Conservation (phyloP, 2,797 vertebrate genomes). For the Eremophila alpestris region DNA sequence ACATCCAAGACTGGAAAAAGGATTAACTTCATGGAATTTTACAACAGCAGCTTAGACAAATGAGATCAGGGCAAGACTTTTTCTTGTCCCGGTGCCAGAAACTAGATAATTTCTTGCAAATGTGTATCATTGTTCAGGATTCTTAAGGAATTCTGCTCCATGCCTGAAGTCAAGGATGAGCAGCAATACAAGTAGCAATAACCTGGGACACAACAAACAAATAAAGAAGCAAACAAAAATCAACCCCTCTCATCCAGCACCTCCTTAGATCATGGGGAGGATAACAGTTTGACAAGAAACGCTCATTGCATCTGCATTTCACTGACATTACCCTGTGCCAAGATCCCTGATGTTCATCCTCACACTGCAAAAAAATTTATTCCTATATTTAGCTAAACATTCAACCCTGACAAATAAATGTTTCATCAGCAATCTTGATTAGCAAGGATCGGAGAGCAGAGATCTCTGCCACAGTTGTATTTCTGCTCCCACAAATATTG, state of each 20-base stretch:
- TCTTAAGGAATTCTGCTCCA: not conserved
- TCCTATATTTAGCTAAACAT: conserved; percentile 57
- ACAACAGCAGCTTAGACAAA: conserved; percentile 15
- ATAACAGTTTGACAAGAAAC: not conserved
- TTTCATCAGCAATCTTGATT: conserved; percentile 37
- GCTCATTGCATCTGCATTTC: not conserved
- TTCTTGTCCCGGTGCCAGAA: conserved; percentile 5
- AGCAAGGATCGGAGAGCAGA: not conserved
- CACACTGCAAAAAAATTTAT: conserved; percentile 18
- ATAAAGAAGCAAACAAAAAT: not conserved
- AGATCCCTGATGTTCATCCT: conserved; percentile 25
- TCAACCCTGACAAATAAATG: conserved; percentile 29
- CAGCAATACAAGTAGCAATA: not conserved
- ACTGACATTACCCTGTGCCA: not conserved
- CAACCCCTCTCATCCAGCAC: not conserved
- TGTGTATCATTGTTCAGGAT: not conserved
- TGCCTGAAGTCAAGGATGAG: not conserved
- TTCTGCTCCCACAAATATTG: not conserved
- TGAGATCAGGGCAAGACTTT: not conserved
- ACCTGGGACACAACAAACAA: not conserved
- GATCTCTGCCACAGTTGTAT: not conserved
- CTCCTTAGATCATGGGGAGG: not conserved
- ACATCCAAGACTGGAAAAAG: not conserved
- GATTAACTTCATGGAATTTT: conserved; percentile 25
- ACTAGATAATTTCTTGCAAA: not conserved